Conservation (phyloP, 2,888 invertebrate genomes). For the Petrolisthes manimaculis region DNA sequence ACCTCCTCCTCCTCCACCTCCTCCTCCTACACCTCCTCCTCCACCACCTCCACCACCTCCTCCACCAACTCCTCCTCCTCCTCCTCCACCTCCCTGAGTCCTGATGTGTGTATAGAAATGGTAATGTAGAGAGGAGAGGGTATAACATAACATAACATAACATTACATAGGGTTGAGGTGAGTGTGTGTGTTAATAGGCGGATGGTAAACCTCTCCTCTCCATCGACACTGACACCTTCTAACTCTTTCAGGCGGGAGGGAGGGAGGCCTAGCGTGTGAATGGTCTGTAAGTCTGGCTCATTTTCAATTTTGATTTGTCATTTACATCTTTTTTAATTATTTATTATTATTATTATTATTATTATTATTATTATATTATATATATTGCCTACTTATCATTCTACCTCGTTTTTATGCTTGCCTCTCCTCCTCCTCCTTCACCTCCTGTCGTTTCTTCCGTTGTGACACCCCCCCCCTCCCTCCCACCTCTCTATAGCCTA, state of each 20-base stretch:
- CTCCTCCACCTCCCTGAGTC: not conserved
- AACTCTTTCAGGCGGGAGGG: not conserved
- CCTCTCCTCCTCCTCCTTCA: not conserved
- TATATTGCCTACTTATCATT: not conserved
- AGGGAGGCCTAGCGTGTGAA: not conserved
- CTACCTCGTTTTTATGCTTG: not conserved
- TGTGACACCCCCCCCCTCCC: not conserved
- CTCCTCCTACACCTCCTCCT: not conserved
- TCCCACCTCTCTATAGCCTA: not conserved
- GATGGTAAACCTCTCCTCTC: too few relatives aligned
- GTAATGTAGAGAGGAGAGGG: not conserved
- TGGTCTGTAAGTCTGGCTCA: not conserved
- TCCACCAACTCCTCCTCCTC: not conserved
- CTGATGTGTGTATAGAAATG: not conserved
- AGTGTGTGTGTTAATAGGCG: too few relatives aligned
- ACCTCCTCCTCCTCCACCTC: not conserved
- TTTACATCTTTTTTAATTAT: conserved; percentile 5
- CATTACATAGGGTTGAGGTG: not conserved
- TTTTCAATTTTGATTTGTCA: not conserved
- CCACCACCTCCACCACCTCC: not conserved
- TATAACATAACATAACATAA: not conserved
- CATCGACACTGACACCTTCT: too few relatives aligned
- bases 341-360: conserved; percentile 19
- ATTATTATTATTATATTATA: conserved; percentile 19
- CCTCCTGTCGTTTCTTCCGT: conserved; percentile 6